A percentile compares a stretch with the other conserved stretches of the same genome.
Conservation (phyloP, 2,888 invertebrate genomes). For the Tenthredo mesomela region DNA sequence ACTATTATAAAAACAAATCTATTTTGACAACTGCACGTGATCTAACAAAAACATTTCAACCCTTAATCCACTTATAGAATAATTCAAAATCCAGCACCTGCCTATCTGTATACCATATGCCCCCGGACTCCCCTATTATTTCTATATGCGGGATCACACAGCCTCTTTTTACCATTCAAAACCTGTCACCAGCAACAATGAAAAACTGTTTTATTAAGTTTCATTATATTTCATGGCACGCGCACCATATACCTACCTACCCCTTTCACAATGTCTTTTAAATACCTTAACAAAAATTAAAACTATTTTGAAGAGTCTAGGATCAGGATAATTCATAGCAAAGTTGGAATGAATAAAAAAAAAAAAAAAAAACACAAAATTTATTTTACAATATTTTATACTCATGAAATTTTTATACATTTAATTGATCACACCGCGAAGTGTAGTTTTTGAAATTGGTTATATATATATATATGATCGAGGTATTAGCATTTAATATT, state of each 20-base stretch:
- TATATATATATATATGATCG: conserved; percentile 67
- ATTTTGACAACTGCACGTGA: conserved; percentile 76
- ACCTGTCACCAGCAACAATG: conserved; percentile 62
- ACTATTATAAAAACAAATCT: conserved; percentile 72
- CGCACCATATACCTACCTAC: conserved; percentile 56
- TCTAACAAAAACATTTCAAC: conserved; percentile 74
- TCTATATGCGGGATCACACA: conserved; percentile 48
- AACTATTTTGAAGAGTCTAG: conserved; percentile 61
- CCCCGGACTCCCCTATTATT: conserved; percentile 28
- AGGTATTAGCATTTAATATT: conserved; percentile 65
- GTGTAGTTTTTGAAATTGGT: background rate
- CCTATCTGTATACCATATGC: conserved; percentile 52
- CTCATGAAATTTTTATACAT: background rate
- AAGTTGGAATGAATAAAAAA: background rate
- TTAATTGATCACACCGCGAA: background rate
- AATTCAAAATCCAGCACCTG: conserved; percentile 69
- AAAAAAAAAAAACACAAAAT: conserved; percentile 64
- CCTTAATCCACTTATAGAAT: conserved; percentile 68
- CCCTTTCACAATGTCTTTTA: conserved; percentile 70
- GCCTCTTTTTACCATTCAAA: conserved; percentile 48
- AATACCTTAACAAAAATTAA: conserved; percentile 76
- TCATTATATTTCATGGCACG: conserved; percentile 65
- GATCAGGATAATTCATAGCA: background rate
- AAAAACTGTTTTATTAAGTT: conserved; percentile 64
- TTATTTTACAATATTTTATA: background rate